A percentile compares a stretch with the other conserved stretches of the same genome.
These are phyloP conservation scores for Hippoglossus hippoglossus DNA, from an alignment of 2,797 vertebrate genomes.

Conservation along the genomic window DNA sequence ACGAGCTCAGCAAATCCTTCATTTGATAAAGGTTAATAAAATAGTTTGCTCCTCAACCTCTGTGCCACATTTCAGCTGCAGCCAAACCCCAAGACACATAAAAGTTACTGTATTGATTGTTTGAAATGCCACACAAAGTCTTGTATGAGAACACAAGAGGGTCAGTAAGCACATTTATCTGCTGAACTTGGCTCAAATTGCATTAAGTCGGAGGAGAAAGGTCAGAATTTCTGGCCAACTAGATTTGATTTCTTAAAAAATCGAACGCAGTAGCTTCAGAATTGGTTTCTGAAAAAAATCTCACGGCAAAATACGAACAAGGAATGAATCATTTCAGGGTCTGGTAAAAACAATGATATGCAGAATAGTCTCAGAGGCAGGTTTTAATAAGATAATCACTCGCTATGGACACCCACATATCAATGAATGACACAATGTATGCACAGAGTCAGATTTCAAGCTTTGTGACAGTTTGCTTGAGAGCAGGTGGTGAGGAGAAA, in stretches of 20 bases:
- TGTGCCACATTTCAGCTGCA: constrained; percentile 25
- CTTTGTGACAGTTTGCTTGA: no score
- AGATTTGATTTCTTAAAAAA: constrained; percentile 2
- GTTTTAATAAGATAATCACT: constrained; percentile 19
- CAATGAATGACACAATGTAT: constrained; percentile 4
- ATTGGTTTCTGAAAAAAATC: neutral
- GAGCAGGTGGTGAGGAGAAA: no score
- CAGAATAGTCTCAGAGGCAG: neutral
- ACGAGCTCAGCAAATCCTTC: constrained; percentile 39
- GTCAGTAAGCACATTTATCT: constrained; percentile 41
- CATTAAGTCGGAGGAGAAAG: constrained; percentile 40
- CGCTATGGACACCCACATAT: constrained; percentile 1
- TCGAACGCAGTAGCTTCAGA: constrained; percentile 9
- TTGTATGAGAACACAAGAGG: constrained; percentile 24
- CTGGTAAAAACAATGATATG: neutral
- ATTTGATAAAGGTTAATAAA: constrained; percentile 65
- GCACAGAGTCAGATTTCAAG: neutral
- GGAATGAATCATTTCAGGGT: neutral
- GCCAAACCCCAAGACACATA: constrained; percentile 43
- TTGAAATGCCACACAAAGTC: constrained; percentile 64
- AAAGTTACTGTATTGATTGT: constrained; percentile 61
- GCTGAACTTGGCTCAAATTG: constrained; percentile 41
- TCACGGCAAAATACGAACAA: neutral
- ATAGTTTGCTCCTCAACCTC: constrained; percentile 51
- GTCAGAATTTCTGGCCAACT: constrained; percentile 18